Conservation (phyloP, 2,113 vertebrate species). For the Ophthalmolycus amberensis region DNA sequence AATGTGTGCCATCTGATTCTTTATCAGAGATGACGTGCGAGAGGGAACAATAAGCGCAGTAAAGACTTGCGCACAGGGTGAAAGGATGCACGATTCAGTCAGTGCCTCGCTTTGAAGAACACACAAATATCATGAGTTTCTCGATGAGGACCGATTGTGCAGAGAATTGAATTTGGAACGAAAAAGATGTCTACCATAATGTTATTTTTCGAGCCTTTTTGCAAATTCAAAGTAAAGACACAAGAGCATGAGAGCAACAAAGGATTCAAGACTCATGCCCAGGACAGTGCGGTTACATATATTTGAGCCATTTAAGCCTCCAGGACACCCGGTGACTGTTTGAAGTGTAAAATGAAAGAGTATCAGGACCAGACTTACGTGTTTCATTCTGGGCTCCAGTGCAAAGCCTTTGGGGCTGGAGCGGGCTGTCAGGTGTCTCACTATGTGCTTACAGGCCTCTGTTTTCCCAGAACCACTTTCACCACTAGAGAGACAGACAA, state of each 20-base stretch:
- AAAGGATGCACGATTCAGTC: conserved; percentile 12
- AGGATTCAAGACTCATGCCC: not conserved
- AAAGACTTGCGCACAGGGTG: not conserved
- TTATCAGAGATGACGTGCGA: conserved; percentile 1
- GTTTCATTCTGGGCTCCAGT: conserved; percentile 89
- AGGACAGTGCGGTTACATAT: not conserved
- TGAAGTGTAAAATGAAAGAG: not conserved
- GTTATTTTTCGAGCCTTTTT: not conserved
- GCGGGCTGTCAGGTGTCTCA: conserved; percentile 89
- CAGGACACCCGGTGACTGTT: not conserved
- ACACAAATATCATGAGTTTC: not conserved
- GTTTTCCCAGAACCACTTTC: conserved; percentile 96
- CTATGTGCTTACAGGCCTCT: conserved; percentile 91
- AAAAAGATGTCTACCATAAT: not conserved
- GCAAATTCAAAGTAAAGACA: not conserved
- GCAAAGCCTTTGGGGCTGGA: conserved; percentile 81
- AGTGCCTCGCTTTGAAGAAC: not conserved
- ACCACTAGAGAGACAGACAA: conserved; percentile 82
- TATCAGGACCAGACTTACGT: conserved; percentile 83
- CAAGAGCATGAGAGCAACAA: not conserved
- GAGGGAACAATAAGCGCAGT: conserved; percentile 12
- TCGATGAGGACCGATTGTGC: not conserved
- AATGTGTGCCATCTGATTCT: conserved; percentile 17
- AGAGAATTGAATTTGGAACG: not conserved
- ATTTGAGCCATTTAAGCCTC: not conserved